Evolutionary conservation across 2,113 vertebrate species (phyloP).

Genomic region (Ammodytes marinus): DNA sequence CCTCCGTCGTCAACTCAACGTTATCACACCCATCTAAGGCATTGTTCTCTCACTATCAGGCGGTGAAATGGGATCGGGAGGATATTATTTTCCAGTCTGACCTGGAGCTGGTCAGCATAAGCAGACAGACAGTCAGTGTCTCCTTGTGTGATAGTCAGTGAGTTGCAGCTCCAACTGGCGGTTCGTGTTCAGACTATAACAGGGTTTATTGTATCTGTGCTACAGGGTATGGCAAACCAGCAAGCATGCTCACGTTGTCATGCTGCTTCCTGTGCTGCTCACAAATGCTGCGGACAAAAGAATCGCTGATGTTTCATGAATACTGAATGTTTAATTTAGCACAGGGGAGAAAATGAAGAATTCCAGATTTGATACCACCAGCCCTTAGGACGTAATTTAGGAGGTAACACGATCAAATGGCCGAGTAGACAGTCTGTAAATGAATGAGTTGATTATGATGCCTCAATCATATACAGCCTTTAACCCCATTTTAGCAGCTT

Average conservation of each 20-base stretch:
- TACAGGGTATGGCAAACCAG: slow-evolving; percentile 21
- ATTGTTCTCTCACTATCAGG: slow-evolving; percentile 43
- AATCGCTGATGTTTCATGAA: slow-evolving; percentile 30
- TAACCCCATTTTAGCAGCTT: neutral
- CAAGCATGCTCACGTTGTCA: slow-evolving; percentile 15
- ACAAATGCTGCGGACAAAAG: slow-evolving; percentile 16
- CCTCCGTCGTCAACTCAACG: slow-evolving; percentile 3
- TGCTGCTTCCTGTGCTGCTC: slow-evolving; percentile 23
- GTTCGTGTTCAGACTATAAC: slow-evolving; percentile 39
- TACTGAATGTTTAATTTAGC: slow-evolving; percentile 43
- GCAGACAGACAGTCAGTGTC: slow-evolving; percentile 48
- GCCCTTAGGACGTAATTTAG: slow-evolving; percentile 14
- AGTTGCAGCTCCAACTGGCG: slow-evolving; percentile 22
- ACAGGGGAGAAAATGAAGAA: slow-evolving; percentile 30
- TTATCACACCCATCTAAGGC: slow-evolving; percentile 7
- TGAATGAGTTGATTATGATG: slow-evolving; percentile 4
- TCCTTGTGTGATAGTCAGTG: slow-evolving; percentile 48
- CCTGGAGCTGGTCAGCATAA: slow-evolving; percentile 45
- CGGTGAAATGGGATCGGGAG: slow-evolving; percentile 64
- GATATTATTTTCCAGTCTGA: slow-evolving; percentile 52
- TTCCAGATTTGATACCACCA: slow-evolving; percentile 24
- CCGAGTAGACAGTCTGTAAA: neutral
- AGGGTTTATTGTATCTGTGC: slow-evolving; percentile 16
- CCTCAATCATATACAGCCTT: too few species aligned
- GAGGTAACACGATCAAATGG: slow-evolving; percentile 22